A percentile compares a stretch with the other conserved stretches of the same genome.
These are phyloP conservation scores for Euwallacea fornicatus DNA, from an alignment of 1,140 invertebrate species.

Conservation along the genomic window DNA sequence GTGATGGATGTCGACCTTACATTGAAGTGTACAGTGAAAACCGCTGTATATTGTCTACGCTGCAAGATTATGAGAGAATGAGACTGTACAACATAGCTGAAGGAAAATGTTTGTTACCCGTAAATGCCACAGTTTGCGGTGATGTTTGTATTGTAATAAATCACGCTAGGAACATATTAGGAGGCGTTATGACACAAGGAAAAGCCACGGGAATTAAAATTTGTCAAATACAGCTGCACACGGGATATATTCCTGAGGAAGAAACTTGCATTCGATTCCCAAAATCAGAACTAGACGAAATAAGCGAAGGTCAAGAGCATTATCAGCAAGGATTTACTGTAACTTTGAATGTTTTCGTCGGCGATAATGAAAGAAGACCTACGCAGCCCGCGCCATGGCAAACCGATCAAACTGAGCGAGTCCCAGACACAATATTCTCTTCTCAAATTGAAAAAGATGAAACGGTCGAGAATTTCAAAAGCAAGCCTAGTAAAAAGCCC, in stretches of 20 bases:
- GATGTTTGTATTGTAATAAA: conserved; percentile 82
- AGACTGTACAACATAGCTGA: conserved; percentile 75
- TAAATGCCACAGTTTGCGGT: conserved; percentile 71
- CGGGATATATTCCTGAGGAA: conserved; percentile 74
- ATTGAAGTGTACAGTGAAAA: conserved; percentile 90
- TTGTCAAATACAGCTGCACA: conserved; percentile 84
- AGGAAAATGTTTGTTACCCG: conserved; percentile 61
- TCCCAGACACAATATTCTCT: conserved; percentile 71
- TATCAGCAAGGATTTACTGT: conserved; percentile 77
- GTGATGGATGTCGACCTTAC: conserved; percentile 91
- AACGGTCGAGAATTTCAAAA: conserved; percentile 75
- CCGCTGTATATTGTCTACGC: conserved; percentile 77
- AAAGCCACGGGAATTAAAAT: conserved; percentile 86
- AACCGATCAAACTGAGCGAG: conserved; percentile 59
- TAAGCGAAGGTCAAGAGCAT: conserved; percentile 76
- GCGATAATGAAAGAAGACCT: conserved; percentile 65
- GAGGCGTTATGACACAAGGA: conserved; percentile 71
- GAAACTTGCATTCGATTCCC: conserved; percentile 74
- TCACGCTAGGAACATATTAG: conserved; percentile 85
- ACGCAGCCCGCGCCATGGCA: conserved; percentile 76
- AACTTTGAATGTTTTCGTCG: conserved; percentile 72
- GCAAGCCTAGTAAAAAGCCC: conserved; percentile 40
- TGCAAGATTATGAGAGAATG: conserved; percentile 89
- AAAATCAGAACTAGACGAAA: conserved; percentile 77
- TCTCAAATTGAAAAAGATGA: conserved; percentile 82